These are phyloP conservation scores for Archegozetes longisetosus DNA, from an alignment of 1,140 invertebrate species.

Conservation along the genomic window DNA sequence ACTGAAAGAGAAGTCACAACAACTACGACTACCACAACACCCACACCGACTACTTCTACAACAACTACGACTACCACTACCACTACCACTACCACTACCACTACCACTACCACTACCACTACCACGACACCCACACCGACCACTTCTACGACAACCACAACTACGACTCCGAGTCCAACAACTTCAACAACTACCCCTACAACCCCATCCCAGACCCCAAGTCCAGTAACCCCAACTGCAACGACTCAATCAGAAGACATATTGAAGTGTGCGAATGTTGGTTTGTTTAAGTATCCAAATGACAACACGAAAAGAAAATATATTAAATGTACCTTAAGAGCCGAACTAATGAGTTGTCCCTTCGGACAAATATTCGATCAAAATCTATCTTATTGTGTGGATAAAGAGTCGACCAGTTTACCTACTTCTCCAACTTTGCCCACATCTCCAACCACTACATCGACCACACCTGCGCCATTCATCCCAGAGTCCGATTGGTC, in stretches of 20 bases:
- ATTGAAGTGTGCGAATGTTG: background rate
- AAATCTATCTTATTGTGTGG: background rate
- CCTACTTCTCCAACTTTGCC: background rate
- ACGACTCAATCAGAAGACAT: background rate
- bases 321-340: background rate
- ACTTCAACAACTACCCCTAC: background rate
- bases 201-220: background rate
- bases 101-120: background rate
- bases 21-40: background rate
- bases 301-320: background rate
- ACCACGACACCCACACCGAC: background rate
- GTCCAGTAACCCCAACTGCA: background rate
- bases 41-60: background rate
- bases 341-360: background rate
- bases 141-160: background rate
- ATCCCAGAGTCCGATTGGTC: no score
- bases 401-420: background rate
- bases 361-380: background rate
- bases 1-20: background rate
- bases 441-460: background rate
- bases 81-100: background rate
- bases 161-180: background rate
- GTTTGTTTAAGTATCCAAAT: background rate
- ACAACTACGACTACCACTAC: background rate
- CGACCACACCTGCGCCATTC: background rate